Conservation (phyloP, 2,888 invertebrate species). For the Apotomis turbidana region DNA sequence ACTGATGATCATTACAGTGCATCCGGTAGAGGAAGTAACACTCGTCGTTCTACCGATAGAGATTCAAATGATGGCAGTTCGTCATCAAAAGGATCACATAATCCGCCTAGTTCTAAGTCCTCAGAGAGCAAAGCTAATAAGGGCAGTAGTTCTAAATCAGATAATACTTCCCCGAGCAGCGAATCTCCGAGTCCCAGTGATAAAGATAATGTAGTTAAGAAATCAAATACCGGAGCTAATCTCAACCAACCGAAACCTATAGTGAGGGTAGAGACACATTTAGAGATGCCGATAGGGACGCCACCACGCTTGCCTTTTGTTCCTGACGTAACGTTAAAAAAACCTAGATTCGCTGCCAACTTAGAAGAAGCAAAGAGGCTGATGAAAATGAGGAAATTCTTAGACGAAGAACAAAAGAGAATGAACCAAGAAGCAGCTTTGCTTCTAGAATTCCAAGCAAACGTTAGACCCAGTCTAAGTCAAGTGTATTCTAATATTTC, state of each 20-base stretch:
- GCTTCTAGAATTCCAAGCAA: constrained; percentile 77
- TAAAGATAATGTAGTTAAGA: constrained; percentile 64
- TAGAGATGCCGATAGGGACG: constrained; percentile 67
- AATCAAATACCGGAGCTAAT: constrained; percentile 52
- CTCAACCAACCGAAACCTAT: constrained; percentile 61
- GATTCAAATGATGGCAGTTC: constrained; percentile 91
- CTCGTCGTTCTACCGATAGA: constrained; percentile 89
- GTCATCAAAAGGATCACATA: constrained; percentile 75
- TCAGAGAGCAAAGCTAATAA: constrained; percentile 71
- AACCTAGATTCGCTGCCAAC: constrained; percentile 88
- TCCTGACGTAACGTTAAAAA: constrained; percentile 82
- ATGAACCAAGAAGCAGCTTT: constrained; percentile 80
- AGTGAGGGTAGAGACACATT: constrained; percentile 70
- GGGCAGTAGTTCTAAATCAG: constrained; percentile 72
- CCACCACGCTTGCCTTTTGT: constrained; percentile 73
- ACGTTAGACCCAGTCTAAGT: constrained; percentile 76
- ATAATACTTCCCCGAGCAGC: constrained; percentile 74
- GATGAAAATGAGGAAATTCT: constrained; percentile 86
- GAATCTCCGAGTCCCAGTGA: constrained; percentile 81
- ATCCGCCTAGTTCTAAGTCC: constrained; percentile 65
- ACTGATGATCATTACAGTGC: constrained; percentile 89
- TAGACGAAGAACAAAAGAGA: constrained; percentile 85
- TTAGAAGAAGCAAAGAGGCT: constrained; percentile 86
- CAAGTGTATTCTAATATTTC: constrained; percentile 78
- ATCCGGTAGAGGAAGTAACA: constrained; percentile 85